Base-by-base conservation (phyloP, 2,797 vertebrate genomes). In the Odontamblyopus rebecca region DNA sequence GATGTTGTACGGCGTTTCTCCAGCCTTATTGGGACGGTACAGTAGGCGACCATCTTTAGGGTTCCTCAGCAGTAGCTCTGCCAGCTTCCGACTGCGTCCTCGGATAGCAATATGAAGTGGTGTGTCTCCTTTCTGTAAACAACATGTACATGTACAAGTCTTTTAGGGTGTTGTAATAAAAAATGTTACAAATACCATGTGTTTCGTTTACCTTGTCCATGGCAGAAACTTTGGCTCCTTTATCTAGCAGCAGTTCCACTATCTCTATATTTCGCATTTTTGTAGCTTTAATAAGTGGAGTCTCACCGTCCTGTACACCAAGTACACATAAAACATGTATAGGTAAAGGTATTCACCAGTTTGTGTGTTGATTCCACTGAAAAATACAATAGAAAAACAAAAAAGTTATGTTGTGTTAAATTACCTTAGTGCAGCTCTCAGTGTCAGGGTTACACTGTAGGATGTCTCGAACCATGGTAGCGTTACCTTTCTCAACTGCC, bases 261-360 rank as follows among this genome's bases (percentile, higher is more conserved):
- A 99, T 94, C 82, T 99, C 98, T 76, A 99, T 97, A 82, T 95
- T 98, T 83, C 98, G 96, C 97, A 99, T 99, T 91, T 99, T 99
- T 70, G 98, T 99, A 64, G 97, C 97, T 91, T 99, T 99, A 86
- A 99, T 99, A 69, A 99, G 95, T 0, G 98, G 96, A 0, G 97
- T 98, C 87, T 99, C 98, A 38, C 95, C 97, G 6, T 99, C 98
- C 98, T 99, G 72, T 73, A 77, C 75, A 5, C 53, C 13, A 68
- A 7, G 53, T 15, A 75, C 8, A 75, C 60, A 23, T 9, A 63
- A 12, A 41, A 41, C 4, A 44, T 41, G 61, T 23, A 23, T 16
- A 29, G 12, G 26, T 56, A 56, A 8, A 57, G 26, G 1, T 23
- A 26, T 57, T 23, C 12, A 56, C n/a, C 4, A 57, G 15, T 6